These are phyloP conservation scores for Drosophila orena DNA, from an alignment of 1,140 invertebrate species.

Conservation along the genomic window DNA sequence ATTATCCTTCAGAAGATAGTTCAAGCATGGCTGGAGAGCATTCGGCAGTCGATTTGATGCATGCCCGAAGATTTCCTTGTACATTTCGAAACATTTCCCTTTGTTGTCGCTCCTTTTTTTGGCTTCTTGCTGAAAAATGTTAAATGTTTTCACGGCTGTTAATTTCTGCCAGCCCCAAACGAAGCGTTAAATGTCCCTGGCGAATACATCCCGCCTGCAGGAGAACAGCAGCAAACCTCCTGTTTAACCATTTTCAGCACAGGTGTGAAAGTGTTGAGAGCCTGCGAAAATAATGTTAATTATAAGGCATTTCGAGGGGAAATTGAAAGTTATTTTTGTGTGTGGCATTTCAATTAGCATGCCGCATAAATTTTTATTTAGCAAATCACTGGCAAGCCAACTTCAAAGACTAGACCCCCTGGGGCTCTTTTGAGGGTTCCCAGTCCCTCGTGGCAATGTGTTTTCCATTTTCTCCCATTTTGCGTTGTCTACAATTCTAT, in stretches of 20 bases:
- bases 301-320: constrained; percentile 54
- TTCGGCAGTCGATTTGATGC: constrained; percentile 10
- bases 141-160: constrained; percentile 78
- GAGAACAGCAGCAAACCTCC: neutral
- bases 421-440: constrained; percentile 7
- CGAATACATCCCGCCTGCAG: constrained; percentile 26
- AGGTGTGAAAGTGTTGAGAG: constrained; percentile 78
- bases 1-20: neutral
- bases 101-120: constrained; percentile 34
- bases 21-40: constrained; percentile 13
- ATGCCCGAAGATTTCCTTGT: neutral
- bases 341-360: constrained; percentile 79
- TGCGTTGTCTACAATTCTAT: constrained; percentile 76
- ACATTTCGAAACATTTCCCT: constrained; percentile 21
- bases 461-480: constrained; percentile 68
- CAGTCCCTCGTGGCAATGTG: constrained; percentile 61
- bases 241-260: constrained; percentile 40
- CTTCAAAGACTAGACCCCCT: constrained; percentile 64
- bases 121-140: constrained; percentile 46
- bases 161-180: constrained; percentile 69
- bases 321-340: constrained; percentile 73
- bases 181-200: constrained; percentile 72
- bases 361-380: constrained; percentile 67
- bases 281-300: constrained; percentile 75
- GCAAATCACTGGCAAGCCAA: constrained; percentile 60